A percentile compares a stretch with the other conserved stretches of the same genome.
Conservation (phyloP, 2,113 vertebrate genomes). For the Sorex araneus region DNA sequence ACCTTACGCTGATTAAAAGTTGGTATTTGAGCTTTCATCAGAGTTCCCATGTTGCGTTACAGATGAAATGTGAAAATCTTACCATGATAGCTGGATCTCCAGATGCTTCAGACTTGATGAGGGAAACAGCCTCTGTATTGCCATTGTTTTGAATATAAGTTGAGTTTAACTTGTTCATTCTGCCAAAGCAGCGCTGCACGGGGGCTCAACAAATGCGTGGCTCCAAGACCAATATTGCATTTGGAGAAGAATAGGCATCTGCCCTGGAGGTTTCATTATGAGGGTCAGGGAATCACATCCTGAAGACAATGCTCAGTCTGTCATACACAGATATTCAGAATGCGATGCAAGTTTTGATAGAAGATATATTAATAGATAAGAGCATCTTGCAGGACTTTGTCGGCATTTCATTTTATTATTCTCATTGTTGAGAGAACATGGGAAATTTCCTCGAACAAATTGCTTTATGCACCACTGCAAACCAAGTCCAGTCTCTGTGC, state of each 20-base stretch:
- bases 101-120: slow-evolving; percentile 59
- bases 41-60: neutral
- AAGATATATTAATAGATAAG: slow-evolving; percentile 68
- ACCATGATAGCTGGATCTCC: slow-evolving; percentile 35
- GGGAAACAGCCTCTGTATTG: neutral
- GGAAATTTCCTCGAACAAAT: neutral
- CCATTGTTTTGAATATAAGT: slow-evolving; percentile 48
- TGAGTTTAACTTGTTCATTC: slow-evolving; percentile 15
- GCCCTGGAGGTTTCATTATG: neutral
- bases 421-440: neutral
- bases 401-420: slow-evolving; percentile 36
- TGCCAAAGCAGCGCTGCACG: neutral
- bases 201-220: neutral
- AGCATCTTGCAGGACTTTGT: neutral
- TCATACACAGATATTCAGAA: neutral
- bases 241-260: neutral
- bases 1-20: slow-evolving; percentile 57
- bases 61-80: slow-evolving; percentile 56
- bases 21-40: slow-evolving; percentile 58
- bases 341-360: neutral
- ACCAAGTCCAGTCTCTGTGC: neutral
- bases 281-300: neutral
- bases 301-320: neutral
- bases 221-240: neutral
- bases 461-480: neutral